A percentile compares a stretch with the other conserved stretches of the same genome.
Evolutionary conservation across 2,797 vertebrate species (phyloP).

Genomic region (Craterocephalus amniculus): DNA sequence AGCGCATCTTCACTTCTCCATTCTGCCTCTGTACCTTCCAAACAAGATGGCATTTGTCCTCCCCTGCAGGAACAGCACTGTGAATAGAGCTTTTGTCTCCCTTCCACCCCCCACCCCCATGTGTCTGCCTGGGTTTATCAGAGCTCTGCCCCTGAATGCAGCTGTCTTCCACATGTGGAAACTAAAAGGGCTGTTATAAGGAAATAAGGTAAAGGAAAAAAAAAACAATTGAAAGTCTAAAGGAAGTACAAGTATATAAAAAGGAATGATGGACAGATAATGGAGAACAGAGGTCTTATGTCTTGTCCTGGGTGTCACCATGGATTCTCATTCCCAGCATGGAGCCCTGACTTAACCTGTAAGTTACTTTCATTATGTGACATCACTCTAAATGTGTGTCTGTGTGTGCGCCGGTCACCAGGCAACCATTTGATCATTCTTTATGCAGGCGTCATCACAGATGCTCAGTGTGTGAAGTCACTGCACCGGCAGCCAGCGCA

Average conservation of each 20-base stretch:
- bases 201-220: too few species aligned
- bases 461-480: slow-evolving; percentile 81
- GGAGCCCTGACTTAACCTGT: slow-evolving; percentile 37
- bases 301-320: background rate
- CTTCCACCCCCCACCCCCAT: background rate
- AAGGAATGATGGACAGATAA: too few species aligned
- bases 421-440: slow-evolving; percentile 75
- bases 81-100: slow-evolving; percentile 2
- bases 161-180: slow-evolving; percentile 2
- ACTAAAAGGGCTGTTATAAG: background rate
- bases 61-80: background rate
- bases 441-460: slow-evolving; percentile 69
- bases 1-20: background rate
- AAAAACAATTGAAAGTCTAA: background rate
- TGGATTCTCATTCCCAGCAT: slow-evolving; percentile 28
- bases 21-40: background rate
- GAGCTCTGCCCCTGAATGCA: background rate
- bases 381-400: slow-evolving; percentile 47
- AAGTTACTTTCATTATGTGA: slow-evolving; percentile 40
- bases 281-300: background rate
- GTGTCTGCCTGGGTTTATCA: background rate
- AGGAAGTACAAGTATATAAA: background rate
- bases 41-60: background rate
- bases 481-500: slow-evolving; percentile 61
- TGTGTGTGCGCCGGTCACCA: slow-evolving; percentile 63